Percentiles rank a stretch among this genome's conserved stretches.
Evolutionary conservation across 2,113 vertebrate species (phyloP).

Genomic region (Thamnophis sirtalis): DNA sequence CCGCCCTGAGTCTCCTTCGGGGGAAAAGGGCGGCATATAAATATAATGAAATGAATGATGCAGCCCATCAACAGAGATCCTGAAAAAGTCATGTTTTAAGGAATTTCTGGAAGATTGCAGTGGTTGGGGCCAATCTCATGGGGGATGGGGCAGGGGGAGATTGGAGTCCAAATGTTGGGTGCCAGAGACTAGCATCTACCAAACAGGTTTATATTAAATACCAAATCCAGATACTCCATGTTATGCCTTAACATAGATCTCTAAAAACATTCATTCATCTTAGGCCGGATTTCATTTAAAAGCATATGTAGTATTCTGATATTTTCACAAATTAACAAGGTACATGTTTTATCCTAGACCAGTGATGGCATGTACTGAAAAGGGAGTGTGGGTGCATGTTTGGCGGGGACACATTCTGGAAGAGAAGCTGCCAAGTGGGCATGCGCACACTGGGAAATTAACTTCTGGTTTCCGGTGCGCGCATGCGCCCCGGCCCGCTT

Average conservation of each 20-base stretch:
- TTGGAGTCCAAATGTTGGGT: neutral
- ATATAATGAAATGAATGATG: too few relatives aligned
- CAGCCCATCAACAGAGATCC: neutral
- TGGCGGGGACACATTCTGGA: too few relatives aligned
- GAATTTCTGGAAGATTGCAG: neutral
- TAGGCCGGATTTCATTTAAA: neutral
- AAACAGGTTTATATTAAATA: neutral
- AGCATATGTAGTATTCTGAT: neutral
- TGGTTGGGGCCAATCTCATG: neutral
- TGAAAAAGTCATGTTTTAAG: neutral
- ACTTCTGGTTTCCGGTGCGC: too few relatives aligned
- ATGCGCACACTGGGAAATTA: too few relatives aligned
- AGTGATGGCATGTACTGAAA: too few relatives aligned
- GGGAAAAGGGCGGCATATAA: too few relatives aligned
- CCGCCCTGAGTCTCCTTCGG: too few relatives aligned
- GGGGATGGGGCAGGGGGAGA: neutral
- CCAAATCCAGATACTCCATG: neutral
- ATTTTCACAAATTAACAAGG: neutral
- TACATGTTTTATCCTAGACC: neutral
- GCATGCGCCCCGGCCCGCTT: too few relatives aligned
- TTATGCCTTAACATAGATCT: neutral
- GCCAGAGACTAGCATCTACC: neutral
- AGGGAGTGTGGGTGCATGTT: too few relatives aligned
- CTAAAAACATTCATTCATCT: neutral
- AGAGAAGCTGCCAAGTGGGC: too few relatives aligned